phyloP scores from a whole-genome alignment of 1,140 invertebrate genomes.

The Aleiodes sp. region DNA sequence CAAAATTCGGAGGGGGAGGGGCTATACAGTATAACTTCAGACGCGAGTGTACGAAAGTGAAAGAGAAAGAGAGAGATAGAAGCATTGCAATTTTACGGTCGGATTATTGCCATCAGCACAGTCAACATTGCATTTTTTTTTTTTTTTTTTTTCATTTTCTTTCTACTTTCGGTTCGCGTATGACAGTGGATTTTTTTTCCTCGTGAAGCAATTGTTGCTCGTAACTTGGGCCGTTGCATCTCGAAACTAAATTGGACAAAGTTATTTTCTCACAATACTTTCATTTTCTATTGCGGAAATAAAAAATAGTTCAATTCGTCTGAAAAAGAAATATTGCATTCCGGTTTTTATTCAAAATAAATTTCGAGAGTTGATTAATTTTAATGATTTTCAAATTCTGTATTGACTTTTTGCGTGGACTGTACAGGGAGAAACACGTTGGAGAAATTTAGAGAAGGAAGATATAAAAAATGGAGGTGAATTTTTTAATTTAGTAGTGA shows the following conservation, averaged over 20 bases:
- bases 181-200: too few species aligned
- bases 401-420: too few species aligned
- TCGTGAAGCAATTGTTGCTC: neutral
- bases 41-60: neutral
- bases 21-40: neutral
- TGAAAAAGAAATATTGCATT: too few species aligned
- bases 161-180: too few species aligned
- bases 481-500: too few species aligned
- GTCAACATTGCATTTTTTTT: neutral
- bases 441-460: too few species aligned
- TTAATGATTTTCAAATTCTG: too few species aligned
- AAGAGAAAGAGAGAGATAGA: neutral
- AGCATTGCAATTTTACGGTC: constrained; percentile 2
- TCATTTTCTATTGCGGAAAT: neutral
- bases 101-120: neutral
- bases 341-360: too few species aligned
- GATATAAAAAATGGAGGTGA: too few species aligned
- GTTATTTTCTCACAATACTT: neutral
- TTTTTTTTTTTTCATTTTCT: neutral
- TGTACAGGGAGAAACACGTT: too few species aligned
- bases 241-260: constrained; percentile 10
- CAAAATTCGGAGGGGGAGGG: neutral
- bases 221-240: constrained; percentile 9
- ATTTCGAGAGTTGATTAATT: too few species aligned
- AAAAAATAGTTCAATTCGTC: too few species aligned